Percentiles rank a stretch among this genome's conserved stretches.
phyloP scores from a whole-genome alignment of 2,797 vertebrate species.

The Gymnothorax reevesii region DNA sequence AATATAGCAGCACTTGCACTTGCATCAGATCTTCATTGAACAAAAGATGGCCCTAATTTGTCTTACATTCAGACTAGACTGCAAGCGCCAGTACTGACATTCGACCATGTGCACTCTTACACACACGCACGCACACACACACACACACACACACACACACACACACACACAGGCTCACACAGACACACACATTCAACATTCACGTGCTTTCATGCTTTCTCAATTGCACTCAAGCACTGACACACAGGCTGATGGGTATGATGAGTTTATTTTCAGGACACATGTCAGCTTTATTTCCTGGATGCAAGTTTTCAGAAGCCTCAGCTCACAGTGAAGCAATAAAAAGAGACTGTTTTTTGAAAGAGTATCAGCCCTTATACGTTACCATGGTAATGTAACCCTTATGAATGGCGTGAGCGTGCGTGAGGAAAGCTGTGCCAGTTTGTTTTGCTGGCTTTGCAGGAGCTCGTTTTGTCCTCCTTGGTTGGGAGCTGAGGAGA shows the following conservation, averaged over 20 bases:
- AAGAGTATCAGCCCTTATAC: slow-evolving; percentile 4
- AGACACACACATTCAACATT: background rate
- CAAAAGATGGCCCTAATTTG: background rate
- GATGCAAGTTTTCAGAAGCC: background rate
- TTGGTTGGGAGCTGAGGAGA: background rate
- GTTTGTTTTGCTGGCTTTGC: background rate
- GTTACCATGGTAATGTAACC: slow-evolving; percentile 8
- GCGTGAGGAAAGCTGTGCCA: background rate
- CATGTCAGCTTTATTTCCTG: background rate
- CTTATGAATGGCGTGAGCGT: slow-evolving; percentile 1
- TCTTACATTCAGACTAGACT: too few species aligned
- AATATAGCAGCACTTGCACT: too few species aligned
- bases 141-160: too few species aligned
- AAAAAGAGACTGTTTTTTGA: slow-evolving; percentile 3
- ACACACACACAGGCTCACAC: background rate
- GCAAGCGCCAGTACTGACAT: too few species aligned
- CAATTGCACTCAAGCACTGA: background rate
- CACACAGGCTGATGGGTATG: background rate
- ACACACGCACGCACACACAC: background rate
- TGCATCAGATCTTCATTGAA: background rate
- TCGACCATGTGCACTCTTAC: too few species aligned
- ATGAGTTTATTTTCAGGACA: background rate
- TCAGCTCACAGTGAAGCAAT: background rate
- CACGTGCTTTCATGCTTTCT: too few species aligned
- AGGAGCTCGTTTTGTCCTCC: background rate